These are phyloP conservation scores for Anthopleura xanthogrammica DNA, from an alignment of 92 coral and sea anemone genomes.

Conservation along the genomic window DNA sequence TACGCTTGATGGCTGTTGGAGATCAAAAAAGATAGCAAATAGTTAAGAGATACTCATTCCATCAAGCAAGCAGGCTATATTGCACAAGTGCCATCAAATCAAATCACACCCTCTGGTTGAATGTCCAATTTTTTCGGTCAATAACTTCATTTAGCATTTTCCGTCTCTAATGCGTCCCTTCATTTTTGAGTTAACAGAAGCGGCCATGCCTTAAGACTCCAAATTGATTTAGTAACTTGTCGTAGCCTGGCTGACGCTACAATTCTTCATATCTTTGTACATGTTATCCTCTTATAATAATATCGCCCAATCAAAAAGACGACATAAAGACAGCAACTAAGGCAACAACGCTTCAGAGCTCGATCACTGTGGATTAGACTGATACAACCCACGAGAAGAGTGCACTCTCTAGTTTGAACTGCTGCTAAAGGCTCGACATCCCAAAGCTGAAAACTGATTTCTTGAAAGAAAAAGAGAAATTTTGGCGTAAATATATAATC, in stretches of 20 bases:
- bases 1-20: constrained; percentile 36
- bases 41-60: constrained; percentile 7
- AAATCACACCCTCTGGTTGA: constrained; percentile 1
- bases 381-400: not conserved
- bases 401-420: not conserved
- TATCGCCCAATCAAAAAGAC: constrained; percentile 21
- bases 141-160: constrained; percentile 13
- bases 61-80: constrained; percentile 4
- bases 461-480: not conserved
- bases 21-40: constrained; percentile 25
- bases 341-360: constrained; percentile 12
- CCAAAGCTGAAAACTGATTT: not conserved
- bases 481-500: not conserved
- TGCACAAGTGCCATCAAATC: not conserved
- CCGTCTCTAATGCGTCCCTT: constrained; percentile 9
- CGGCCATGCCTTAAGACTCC: constrained; percentile 20
- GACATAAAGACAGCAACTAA: not conserved
- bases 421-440: not conserved
- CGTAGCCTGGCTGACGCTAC: constrained; percentile 66
- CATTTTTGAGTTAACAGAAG: constrained; percentile 21
- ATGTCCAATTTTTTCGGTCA: constrained; percentile 5
- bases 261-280: constrained; percentile 28
- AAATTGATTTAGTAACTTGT: constrained; percentile 60
- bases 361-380: constrained; percentile 15
- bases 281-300: constrained; percentile 34